Conservation (phyloP, 2,888 invertebrate genomes). For the Prosopocoilus inquinatus region DNA sequence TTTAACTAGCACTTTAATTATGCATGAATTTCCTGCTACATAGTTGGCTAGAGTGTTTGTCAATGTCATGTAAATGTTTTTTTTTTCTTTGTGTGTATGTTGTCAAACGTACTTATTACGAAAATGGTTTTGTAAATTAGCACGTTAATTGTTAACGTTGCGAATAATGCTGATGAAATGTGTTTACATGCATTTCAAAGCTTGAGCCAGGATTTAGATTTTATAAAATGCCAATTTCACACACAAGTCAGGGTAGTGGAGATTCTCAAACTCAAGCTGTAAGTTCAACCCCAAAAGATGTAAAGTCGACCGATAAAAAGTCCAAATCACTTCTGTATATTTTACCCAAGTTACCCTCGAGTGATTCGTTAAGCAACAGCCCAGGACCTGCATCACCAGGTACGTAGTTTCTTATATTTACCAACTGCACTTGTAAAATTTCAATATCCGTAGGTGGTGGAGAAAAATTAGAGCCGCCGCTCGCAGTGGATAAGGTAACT, state of each 20-base stretch:
- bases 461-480: slow-evolving; percentile 11
- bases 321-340: slow-evolving; percentile 42
- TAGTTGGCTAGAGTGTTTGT: no score
- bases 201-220: no score
- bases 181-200: no score
- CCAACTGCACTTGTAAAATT: no score
- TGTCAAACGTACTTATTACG: no score
- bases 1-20: no score
- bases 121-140: no score
- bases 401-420: slow-evolving; percentile 36
- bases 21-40: no score
- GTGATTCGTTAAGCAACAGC: slow-evolving; percentile 60
- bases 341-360: slow-evolving; percentile 58
- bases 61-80: no score
- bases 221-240: slow-evolving; percentile 12
- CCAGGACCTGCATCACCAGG: slow-evolving; percentile 60
- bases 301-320: slow-evolving; percentile 40
- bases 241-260: slow-evolving; percentile 11
- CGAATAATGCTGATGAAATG: no score
- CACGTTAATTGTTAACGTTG: no score
- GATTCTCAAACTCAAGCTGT: slow-evolving; percentile 19
- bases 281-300: slow-evolving; percentile 22
- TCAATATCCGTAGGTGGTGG: background rate
- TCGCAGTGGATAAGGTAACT: slow-evolving; percentile 21
- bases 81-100: no score